Conservation (phyloP, 2,888 invertebrate genomes). For the Eristalis pertinax region DNA sequence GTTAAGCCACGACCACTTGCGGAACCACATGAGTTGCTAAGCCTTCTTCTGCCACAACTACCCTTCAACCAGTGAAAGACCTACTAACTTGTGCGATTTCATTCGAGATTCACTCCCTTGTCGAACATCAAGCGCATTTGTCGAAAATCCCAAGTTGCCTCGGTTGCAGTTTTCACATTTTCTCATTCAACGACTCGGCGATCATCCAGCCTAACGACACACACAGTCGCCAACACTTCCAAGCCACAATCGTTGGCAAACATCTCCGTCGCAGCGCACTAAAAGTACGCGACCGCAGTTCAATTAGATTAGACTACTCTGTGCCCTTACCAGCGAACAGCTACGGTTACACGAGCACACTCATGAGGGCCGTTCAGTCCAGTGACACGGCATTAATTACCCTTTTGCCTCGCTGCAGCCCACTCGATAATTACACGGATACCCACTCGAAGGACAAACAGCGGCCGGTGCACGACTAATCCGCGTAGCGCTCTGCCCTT, state of each 20-base stretch:
- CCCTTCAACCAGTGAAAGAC: too few relatives aligned
- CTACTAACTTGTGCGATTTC: too few relatives aligned
- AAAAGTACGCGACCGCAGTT: conserved; percentile 18
- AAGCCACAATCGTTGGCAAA: conserved; percentile 8
- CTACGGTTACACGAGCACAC: conserved; percentile 13
- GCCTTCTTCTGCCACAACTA: too few relatives aligned
- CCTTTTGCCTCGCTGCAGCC: conserved; percentile 9
- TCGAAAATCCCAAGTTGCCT: conserved; percentile 22
- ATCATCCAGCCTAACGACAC: background rate
- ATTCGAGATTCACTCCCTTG: conserved; percentile 45
- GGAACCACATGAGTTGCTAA: too few relatives aligned
- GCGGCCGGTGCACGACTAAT: background rate
- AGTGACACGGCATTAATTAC: conserved; percentile 58
- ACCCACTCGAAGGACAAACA: conserved; percentile 1
- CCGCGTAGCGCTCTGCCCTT: background rate
- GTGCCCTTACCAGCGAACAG: conserved; percentile 6
- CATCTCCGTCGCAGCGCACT: background rate
- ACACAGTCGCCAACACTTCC: conserved; percentile 1
- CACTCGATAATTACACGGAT: conserved; percentile 38
- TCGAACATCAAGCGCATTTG: conserved; percentile 41
- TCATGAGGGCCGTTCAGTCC: conserved; percentile 34
- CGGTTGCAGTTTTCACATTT: conserved; percentile 2
- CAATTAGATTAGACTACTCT: conserved; percentile 53
- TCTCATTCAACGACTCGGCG: background rate
- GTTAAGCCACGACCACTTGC: too few relatives aligned